Conservation (phyloP, 2,797 vertebrate genomes). For the Podarcis siculus region DNA sequence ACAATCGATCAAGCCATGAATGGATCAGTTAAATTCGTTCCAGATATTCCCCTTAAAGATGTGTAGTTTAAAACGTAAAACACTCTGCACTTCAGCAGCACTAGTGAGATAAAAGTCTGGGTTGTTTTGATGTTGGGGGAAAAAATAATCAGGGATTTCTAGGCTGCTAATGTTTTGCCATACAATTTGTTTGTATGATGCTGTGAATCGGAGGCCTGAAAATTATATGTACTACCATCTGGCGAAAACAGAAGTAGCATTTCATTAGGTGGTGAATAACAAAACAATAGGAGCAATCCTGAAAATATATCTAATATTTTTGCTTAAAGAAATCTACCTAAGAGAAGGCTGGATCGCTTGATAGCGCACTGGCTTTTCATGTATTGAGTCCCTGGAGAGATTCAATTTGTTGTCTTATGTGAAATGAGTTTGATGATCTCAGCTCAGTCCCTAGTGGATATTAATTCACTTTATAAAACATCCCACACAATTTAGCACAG, state of each 20-base stretch:
- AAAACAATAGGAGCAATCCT: constrained; percentile 66
- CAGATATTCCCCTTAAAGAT: constrained; percentile 42
- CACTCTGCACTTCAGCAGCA: constrained; percentile 65
- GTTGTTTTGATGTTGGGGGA: constrained; percentile 16
- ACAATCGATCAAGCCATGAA: constrained; percentile 54
- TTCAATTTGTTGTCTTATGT: constrained; percentile 83
- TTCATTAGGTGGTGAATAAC: constrained; percentile 68
- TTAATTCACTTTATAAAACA: constrained; percentile 80
- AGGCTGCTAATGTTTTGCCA: constrained; percentile 69
- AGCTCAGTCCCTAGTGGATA: constrained; percentile 78
- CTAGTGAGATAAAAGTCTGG: constrained; percentile 46
- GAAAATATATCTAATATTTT: constrained; percentile 72
- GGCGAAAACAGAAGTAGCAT: constrained; percentile 74
- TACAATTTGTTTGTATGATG: constrained; percentile 72
- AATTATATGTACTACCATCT: constrained; percentile 74
- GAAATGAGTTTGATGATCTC: constrained; percentile 84
- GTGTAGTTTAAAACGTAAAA: constrained; percentile 45
- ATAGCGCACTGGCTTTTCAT: constrained; percentile 68
- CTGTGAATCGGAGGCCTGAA: constrained; percentile 69
- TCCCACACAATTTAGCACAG: constrained; percentile 78
- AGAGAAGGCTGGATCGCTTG: constrained; percentile 64
- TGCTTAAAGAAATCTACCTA: constrained; percentile 70
- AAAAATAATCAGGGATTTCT: constrained; percentile 62
- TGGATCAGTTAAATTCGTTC: constrained; percentile 64
- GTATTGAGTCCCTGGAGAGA: constrained; percentile 74